Conservation (phyloP, 2,797 vertebrate genomes). For the Gymnocypris eckloni region DNA sequence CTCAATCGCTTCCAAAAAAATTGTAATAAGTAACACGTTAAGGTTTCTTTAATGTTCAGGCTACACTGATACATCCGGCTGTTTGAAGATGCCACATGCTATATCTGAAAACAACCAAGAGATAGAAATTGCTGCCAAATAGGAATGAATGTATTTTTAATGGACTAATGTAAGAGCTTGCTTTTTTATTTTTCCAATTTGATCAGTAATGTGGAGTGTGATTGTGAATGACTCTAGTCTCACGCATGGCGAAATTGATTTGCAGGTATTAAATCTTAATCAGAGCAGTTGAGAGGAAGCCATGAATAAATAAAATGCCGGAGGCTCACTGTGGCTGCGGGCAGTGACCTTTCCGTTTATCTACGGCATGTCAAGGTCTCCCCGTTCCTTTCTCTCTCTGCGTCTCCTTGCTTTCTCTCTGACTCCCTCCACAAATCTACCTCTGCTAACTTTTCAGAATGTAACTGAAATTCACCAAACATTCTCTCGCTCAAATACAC, state of each 20-base stretch:
- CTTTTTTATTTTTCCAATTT: conserved; percentile 52
- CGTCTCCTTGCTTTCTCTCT: neutral
- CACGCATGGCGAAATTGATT: conserved; percentile 64
- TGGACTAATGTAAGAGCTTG: conserved; percentile 46
- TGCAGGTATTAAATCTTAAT: conserved; percentile 66
- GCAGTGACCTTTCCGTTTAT: conserved; percentile 71
- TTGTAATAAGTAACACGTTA: neutral
- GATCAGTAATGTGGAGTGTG: conserved; percentile 58
- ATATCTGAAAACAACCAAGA: neutral
- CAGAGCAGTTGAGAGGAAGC: conserved; percentile 50
- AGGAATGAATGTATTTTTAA: conserved; percentile 47
- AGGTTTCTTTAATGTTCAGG: neutral
- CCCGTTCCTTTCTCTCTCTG: neutral
- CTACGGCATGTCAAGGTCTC: conserved; percentile 69
- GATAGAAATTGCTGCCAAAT: conserved; percentile 44
- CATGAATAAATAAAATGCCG: conserved; percentile 66
- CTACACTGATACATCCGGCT: conserved; percentile 8
- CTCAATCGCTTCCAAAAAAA: neutral
- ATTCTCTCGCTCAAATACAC: conserved; percentile 3
- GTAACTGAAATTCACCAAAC: neutral
- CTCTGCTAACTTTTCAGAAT: conserved; percentile 8
- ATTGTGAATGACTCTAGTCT: conserved; percentile 57
- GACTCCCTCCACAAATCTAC: conserved; percentile 31
- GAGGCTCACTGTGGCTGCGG: conserved; percentile 60
- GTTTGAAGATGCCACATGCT: conserved; percentile 11